Conservation (phyloP, 2,888 invertebrate species). For the Heliconius sara region DNA sequence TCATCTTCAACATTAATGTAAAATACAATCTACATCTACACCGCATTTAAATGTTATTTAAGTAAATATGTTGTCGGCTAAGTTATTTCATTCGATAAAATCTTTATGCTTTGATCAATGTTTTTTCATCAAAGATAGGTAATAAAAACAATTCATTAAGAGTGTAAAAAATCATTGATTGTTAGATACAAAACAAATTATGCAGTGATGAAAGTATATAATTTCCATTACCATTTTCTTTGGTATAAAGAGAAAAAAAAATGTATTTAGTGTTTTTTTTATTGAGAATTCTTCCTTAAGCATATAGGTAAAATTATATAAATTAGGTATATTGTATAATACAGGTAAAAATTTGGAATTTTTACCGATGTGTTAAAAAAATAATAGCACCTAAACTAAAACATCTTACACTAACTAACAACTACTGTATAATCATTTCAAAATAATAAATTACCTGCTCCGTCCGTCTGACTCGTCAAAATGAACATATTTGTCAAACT, state of each 20-base stretch:
- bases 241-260: no score
- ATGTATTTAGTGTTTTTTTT: background rate
- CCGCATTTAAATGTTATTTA: background rate
- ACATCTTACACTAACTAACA: slow-evolving; percentile 24
- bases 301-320: background rate
- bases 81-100: background rate
- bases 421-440: slow-evolving; percentile 35
- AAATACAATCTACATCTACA: background rate
- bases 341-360: background rate
- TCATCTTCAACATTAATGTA: background rate
- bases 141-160: background rate
- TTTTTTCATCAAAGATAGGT: background rate
- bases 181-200: no score
- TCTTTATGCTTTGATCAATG: background rate
- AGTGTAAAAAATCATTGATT: background rate
- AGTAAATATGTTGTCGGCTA: background rate
- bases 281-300: background rate
- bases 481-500: slow-evolving; percentile 83
- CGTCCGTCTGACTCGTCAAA: slow-evolving; percentile 71
- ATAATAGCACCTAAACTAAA: background rate
- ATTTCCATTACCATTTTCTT: no score
- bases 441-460: slow-evolving; percentile 42
- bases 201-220: no score
- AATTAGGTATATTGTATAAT: background rate
- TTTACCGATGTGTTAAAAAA: background rate